Evolutionary conservation across 1,140 invertebrate genomes (phyloP).

Genomic region (Camponotus floridanus): DNA sequence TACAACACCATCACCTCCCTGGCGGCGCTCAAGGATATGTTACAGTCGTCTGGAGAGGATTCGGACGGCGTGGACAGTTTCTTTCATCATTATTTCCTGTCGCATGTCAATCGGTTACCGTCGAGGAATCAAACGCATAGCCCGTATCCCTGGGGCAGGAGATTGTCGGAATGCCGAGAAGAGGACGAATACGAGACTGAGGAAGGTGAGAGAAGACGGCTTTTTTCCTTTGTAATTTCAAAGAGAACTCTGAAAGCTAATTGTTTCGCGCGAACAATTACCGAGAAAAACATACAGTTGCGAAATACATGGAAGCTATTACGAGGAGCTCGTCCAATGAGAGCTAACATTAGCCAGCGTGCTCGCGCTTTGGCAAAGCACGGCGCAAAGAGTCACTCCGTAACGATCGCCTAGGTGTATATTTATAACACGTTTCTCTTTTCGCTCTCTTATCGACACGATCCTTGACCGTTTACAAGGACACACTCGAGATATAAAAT

Average conservation of each 20-base stretch:
- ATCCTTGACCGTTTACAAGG: neutral
- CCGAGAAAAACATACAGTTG: conserved; percentile 58
- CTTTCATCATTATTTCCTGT: conserved; percentile 91
- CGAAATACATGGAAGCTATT: conserved; percentile 73
- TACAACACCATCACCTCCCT: conserved; percentile 90
- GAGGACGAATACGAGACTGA: conserved; percentile 92
- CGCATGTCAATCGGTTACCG: conserved; percentile 89
- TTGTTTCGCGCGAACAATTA: conserved; percentile 32
- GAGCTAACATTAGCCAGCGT: conserved; percentile 77
- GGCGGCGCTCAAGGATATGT: conserved; percentile 89
- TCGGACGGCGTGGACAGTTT: conserved; percentile 89
- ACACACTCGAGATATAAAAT: neutral
- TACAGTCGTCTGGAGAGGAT: conserved; percentile 88
- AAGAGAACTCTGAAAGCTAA: conserved; percentile 8
- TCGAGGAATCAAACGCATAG: conserved; percentile 87
- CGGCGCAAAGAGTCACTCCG: conserved; percentile 62
- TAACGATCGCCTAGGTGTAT: conserved; percentile 63
- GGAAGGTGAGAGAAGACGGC: conserved; percentile 78
- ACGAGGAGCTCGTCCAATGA: conserved; percentile 74
- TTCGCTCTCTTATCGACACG: neutral
- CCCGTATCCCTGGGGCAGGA: conserved; percentile 88
- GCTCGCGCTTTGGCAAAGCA: conserved; percentile 67
- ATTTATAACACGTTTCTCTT: conserved; percentile 60
- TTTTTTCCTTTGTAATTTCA: neutral
- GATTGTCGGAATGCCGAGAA: conserved; percentile 93